These are phyloP conservation scores for Palythoa grandiflora DNA, from an alignment of 92 coral and sea anemone species.

Conservation along the genomic window DNA sequence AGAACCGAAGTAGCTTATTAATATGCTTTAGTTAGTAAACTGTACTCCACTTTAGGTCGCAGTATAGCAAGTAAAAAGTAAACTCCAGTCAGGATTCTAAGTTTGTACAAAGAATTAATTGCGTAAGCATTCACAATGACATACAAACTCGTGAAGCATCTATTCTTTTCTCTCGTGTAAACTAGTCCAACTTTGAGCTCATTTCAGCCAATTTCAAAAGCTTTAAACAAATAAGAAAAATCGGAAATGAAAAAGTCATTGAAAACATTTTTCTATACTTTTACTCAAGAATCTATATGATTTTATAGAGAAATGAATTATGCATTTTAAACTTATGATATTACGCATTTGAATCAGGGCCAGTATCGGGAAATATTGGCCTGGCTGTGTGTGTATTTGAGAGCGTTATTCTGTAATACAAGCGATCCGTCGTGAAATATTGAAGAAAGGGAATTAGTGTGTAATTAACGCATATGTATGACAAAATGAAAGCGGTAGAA, in stretches of 20 bases:
- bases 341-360: constrained; percentile 7
- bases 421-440: constrained; percentile 14
- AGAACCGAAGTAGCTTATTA: not conserved
- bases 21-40: not conserved
- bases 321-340: constrained; percentile 5
- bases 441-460: constrained; percentile 9
- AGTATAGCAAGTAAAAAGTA: not conserved
- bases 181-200: not conserved
- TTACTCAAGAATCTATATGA: not conserved
- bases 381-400: not conserved
- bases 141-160: not conserved
- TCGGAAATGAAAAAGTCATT: not conserved
- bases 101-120: constrained; percentile 12
- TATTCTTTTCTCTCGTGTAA: not conserved
- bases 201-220: not conserved
- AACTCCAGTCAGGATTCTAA: not conserved
- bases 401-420: not conserved
- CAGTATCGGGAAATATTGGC: constrained; percentile 35
- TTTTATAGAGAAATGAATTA: constrained; percentile 23
- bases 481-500: constrained; percentile 23
- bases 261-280: not conserved
- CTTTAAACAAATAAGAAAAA: constrained; percentile 1
- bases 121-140: constrained; percentile 13
- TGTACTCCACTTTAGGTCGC: not conserved
- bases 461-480: constrained; percentile 33